These are phyloP conservation scores for Diuraphis noxia DNA, from an alignment of 1,140 invertebrate species.

Conservation along the genomic window DNA sequence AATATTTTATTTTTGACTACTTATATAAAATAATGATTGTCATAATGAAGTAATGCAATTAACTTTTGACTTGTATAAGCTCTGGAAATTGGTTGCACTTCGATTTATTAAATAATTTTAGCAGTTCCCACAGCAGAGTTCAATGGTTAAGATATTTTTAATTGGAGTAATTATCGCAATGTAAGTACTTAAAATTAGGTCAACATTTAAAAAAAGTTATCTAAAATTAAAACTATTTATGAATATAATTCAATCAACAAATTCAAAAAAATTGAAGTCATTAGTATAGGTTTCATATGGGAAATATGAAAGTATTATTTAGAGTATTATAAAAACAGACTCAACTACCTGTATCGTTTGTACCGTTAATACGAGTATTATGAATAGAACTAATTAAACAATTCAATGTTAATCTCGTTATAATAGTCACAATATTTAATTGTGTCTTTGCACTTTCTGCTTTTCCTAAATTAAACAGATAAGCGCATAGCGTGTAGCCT, in stretches of 20 bases:
- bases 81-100: neutral
- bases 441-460: neutral
- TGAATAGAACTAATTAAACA: neutral
- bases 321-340: neutral
- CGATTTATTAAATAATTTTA: neutral
- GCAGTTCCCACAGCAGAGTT: slow-evolving; percentile 3
- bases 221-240: neutral
- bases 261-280: neutral
- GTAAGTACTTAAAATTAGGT: neutral
- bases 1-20: neutral
- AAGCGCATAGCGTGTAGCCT: neutral
- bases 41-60: slow-evolving; percentile 1
- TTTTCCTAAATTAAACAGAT: neutral
- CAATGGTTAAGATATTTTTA: slow-evolving; percentile 21
- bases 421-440: neutral
- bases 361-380: neutral
- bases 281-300: neutral
- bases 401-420: neutral
- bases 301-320: too few species aligned
- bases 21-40: neutral
- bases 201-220: neutral
- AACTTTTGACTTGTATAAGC: neutral
- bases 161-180: slow-evolving; percentile 17
- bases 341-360: neutral
- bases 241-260: neutral